Base-by-base conservation (phyloP, 2,797 vertebrate species). In the Chromobotia macracanthus region DNA sequence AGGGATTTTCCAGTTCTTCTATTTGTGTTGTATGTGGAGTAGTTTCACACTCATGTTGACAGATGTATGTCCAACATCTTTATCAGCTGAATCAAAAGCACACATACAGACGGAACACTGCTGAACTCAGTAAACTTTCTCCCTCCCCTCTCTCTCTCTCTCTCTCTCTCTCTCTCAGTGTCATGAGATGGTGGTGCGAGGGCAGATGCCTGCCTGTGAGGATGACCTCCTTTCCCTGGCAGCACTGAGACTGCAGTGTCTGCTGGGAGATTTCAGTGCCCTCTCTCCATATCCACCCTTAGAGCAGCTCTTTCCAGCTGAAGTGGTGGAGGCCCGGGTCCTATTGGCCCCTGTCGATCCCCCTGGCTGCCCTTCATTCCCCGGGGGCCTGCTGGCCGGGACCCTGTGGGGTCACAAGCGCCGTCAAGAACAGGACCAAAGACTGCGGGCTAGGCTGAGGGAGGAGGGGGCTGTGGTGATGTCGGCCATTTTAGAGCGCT, bases 111-210 rank as follows among this genome's bases (percentile, higher is more conserved):
- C 63, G 15, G 18, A 67, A 38, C 61, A 51, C 60, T 3, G 16
- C 13, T 55, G 68, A 79, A 72, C 72, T 81, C 46, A 0, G 21
- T 71, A 3, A 56, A 64, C 8, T 51, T 44, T 31, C 35, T 80
- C n/a, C 16, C 82, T 38, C 38, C 31, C 19, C 65, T 80, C 15
- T 35, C 73, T 64, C 23, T 72, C 21, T 61, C 66, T 25, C 58
- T 63, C 25, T 50, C 23, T 65, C 55, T 10, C 4, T 0, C 35
- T 50, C n/a, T 50, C 19, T 58, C 72, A 98, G 96, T 95, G 95
- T 41, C 95, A 98, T 68, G 95, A 97, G 87, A 94, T 97, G 93
- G 93, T 97, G 85, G 91, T 96, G 83, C 94, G 94, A 6, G 95
- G 96, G 79, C 94, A 95, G 80, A 91, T 97, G 66, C 94, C 95